phyloP scores from a whole-genome alignment of 2,797 vertebrate genomes.

The Phrynocephalus forsythii region DNA sequence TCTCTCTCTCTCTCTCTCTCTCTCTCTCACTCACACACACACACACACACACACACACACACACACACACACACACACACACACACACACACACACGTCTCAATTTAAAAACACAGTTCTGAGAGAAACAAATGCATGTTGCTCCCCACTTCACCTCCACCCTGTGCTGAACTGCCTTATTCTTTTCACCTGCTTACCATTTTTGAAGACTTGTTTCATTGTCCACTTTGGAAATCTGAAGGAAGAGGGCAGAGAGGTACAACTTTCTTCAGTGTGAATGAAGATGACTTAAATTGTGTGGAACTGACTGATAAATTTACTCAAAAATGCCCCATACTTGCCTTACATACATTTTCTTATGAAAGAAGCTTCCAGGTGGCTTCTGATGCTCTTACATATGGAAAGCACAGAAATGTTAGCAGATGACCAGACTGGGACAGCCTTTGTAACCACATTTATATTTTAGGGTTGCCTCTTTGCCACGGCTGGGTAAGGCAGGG shows the following conservation, averaged over 20 bases:
- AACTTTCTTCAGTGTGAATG: background rate
- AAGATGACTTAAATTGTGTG: background rate
- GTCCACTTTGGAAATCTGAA: constrained; percentile 15
- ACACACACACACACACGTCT: constrained; percentile 37
- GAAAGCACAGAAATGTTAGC: background rate
- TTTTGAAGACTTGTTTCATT: background rate
- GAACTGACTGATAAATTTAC: no score
- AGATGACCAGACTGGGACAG: background rate
- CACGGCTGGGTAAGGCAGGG: background rate
- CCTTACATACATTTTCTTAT: constrained; percentile 1
- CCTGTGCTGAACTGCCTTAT: background rate
- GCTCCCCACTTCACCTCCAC: constrained; percentile 3
- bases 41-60: no score
- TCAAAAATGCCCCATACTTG: background rate
- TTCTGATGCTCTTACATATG: background rate
- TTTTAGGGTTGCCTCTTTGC: background rate
- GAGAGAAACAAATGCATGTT: constrained; percentile 57
- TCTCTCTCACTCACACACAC: no score
- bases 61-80: no score
- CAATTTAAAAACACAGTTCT: constrained; percentile 53
- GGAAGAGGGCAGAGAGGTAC: background rate
- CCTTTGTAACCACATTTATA: background rate
- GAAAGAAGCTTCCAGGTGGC: background rate
- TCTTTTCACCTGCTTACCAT: constrained; percentile 19
- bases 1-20: no score